Base-by-base conservation (phyloP, 2,113 vertebrate genomes). In the Corydoras sp. region DNA sequence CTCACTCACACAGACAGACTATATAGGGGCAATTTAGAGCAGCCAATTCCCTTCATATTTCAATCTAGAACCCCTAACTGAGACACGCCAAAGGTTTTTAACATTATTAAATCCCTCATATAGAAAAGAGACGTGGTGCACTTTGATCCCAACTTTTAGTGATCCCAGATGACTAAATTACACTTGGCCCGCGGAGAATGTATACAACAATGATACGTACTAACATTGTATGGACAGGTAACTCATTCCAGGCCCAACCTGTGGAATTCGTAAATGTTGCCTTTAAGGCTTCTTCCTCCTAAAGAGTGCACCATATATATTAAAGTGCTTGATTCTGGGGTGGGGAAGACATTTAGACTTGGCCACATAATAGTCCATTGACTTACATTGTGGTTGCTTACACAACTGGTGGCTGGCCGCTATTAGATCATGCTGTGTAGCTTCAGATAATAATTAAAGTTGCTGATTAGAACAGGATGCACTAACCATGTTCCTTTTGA, bases 71-170 rank as follows among this genome's bases (percentile, higher is more conserved):
- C 32, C 32, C 32, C 32, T 35, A 6, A 35, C 32, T 35, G 32
- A 35, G 32, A 35, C 32, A 35, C 32, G 6, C 32, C 32, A 35
- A 35, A 35, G 32, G 32, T n/a, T 6, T 35, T 35, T 35, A 35
- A 35, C 32, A 6, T 35, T 35, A 35, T 35, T 35, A 6, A 35
- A 35, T 4, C 32, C 32, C 32, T 35, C 32, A 35, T 35, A 35
- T 35, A 69, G 15, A 11, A 12, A 11, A 69, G 8, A 69, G 32
- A 6, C 32, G 32, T 35, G 58, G 31, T 53, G 48, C 43, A 59
- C 68, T 70, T 70, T 62, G 69, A 71, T 62, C n/a, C n/a, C n/a
- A n/a, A n/a, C n/a, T 35, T 10, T 62, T 24, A 55, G 54, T 31
- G 8, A 5, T 62, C 49, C 50, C 50, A 71, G 69, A n/a, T 70